These are phyloP conservation scores for Enteromius trimaculatus DNA, from an alignment of 2,797 vertebrate species.

Conservation along the genomic window DNA sequence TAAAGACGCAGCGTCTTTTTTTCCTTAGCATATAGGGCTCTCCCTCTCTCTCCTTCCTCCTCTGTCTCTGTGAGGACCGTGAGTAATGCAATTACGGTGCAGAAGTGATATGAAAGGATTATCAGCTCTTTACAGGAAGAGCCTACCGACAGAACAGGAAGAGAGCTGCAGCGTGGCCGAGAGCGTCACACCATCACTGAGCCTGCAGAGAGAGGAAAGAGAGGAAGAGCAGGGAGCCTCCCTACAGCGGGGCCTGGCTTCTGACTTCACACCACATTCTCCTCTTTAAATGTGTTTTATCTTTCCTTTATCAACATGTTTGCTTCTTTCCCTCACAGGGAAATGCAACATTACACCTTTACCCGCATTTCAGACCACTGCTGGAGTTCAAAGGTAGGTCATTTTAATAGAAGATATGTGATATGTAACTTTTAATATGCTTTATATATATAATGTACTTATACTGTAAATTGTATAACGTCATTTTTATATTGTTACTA, in stretches of 20 bases:
- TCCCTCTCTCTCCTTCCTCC: slow-evolving; percentile 52
- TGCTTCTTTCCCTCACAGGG: slow-evolving; percentile 68
- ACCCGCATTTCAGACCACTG: slow-evolving; percentile 81
- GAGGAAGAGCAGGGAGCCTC: slow-evolving; percentile 48
- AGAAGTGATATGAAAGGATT: slow-evolving; percentile 69
- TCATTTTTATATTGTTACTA: too few relatives aligned
- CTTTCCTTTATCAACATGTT: slow-evolving; percentile 32
- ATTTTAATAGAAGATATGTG: background rate
- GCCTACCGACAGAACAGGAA: slow-evolving; percentile 45
- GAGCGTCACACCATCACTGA: slow-evolving; percentile 11
- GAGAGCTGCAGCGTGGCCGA: slow-evolving; percentile 58
- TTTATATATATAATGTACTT: background rate
- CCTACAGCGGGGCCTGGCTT: slow-evolving; percentile 53
- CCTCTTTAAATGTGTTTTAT: slow-evolving; percentile 12
- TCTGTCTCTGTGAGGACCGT: slow-evolving; percentile 62
- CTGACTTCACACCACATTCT: slow-evolving; percentile 39
- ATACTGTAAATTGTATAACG: too few relatives aligned
- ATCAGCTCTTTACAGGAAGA: slow-evolving; percentile 63
- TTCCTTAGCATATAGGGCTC: slow-evolving; percentile 16
- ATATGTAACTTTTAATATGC: background rate
- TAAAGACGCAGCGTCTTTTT: slow-evolving; percentile 53
- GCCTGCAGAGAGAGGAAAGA: slow-evolving; percentile 22
- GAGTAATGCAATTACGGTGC: slow-evolving; percentile 70
- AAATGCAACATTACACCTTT: slow-evolving; percentile 83
- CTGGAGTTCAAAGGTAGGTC: slow-evolving; percentile 83